Percentiles rank a stretch among this genome's conserved stretches.
Conservation (phyloP, 2,113 vertebrate species). For the Pluvialis apricaria region DNA sequence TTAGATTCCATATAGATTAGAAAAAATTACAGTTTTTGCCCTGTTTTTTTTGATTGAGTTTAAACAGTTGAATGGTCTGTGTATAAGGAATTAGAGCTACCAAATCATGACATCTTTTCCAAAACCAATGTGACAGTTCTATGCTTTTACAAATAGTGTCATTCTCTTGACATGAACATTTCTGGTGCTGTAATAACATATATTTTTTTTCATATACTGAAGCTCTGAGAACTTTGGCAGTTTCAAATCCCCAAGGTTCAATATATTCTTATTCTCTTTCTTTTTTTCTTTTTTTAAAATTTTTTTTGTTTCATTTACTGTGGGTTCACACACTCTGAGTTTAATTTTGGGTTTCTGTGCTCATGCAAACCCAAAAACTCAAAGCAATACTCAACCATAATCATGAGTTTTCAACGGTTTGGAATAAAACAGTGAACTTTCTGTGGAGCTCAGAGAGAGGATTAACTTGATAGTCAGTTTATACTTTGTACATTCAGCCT, state of each 20-base stretch:
- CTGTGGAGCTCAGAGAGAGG: background rate
- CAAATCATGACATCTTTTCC: background rate
- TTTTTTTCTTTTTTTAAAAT: background rate
- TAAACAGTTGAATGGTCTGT: background rate
- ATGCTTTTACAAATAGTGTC: background rate
- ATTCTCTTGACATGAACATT: background rate
- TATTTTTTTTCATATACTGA: background rate
- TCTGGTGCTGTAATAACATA: background rate
- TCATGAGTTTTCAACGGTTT: background rate
- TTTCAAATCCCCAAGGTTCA: background rate
- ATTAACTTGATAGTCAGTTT: conserved; percentile 1
- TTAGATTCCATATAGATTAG: background rate
- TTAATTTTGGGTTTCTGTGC: background rate
- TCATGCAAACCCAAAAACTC: background rate
- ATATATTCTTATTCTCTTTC: background rate
- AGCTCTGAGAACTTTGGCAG: background rate
- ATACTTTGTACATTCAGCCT: background rate
- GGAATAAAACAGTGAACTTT: background rate
- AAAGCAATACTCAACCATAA: background rate
- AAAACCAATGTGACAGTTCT: background rate
- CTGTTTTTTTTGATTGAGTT: background rate
- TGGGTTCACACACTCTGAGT: background rate
- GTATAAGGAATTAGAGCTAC: background rate
- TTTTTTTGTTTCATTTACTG: background rate
- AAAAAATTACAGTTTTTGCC: background rate